A percentile compares a stretch with the other conserved stretches of the same genome.
Evolutionary conservation across 2,113 vertebrate genomes (phyloP).

Genomic region (Ovis canadensis): DNA sequence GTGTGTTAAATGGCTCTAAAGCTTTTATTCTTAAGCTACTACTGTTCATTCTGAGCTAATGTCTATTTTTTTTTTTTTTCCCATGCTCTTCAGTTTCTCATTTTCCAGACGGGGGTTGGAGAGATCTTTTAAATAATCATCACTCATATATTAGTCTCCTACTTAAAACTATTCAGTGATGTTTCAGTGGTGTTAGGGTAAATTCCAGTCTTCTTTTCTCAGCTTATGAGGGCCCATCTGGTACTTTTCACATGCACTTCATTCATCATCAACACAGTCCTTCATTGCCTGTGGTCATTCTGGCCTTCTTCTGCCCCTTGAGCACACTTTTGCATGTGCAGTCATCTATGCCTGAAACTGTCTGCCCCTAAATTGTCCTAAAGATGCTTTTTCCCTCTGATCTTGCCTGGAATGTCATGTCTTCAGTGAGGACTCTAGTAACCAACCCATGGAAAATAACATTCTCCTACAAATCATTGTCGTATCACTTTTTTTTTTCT

Average conservation of each 20-base stretch:
- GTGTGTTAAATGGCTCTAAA: neutral
- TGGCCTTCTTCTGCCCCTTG: neutral
- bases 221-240: fast-evolving
- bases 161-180: neutral
- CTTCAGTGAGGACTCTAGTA: neutral
- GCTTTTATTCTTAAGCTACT: neutral
- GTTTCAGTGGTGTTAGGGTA: neutral
- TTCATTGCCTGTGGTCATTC: neutral
- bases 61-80: neutral
- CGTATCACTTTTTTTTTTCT: neutral
- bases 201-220: neutral
- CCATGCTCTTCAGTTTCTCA: neutral
- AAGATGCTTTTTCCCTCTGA: neutral
- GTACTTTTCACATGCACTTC: neutral
- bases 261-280: neutral
- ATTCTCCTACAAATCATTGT: neutral
- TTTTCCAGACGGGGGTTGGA: neutral
- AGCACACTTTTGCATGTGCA: neutral
- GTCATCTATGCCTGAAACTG: neutral
- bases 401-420: neutral
- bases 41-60: neutral
- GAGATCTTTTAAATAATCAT: neutral
- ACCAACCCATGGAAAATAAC: neutral
- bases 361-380: neutral
- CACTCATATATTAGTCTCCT: neutral